These are phyloP conservation scores for Ifrita kowaldi DNA, from an alignment of 2,113 vertebrate species.

Conservation along the genomic window DNA sequence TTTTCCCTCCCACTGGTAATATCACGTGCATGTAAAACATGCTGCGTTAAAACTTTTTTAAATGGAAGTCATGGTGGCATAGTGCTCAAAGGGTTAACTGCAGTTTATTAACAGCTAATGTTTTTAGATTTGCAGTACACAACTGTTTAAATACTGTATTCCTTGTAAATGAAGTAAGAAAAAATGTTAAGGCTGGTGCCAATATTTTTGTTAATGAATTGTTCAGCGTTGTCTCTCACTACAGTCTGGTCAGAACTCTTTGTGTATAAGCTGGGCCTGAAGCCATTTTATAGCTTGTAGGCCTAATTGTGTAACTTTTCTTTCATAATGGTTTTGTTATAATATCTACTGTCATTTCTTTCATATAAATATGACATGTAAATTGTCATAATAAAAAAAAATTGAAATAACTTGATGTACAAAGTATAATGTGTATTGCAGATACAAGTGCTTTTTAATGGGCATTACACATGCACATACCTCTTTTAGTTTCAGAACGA, in stretches of 20 bases:
- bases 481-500: not conserved
- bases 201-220: slow-evolving; percentile 83
- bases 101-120: slow-evolving; percentile 68
- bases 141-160: slow-evolving; percentile 75
- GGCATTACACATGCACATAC: accelerated
- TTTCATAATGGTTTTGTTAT: slow-evolving; percentile 84
- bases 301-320: slow-evolving; percentile 81
- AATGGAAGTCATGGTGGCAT: slow-evolving; percentile 59
- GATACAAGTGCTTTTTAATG: not conserved
- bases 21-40: slow-evolving; percentile 31
- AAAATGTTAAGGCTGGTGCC: slow-evolving; percentile 78
- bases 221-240: slow-evolving; percentile 83
- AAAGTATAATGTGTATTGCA: slow-evolving; percentile 56
- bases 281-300: slow-evolving; percentile 79
- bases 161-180: slow-evolving; percentile 75
- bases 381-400: slow-evolving; percentile 92
- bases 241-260: slow-evolving; percentile 75
- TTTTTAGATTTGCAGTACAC: slow-evolving; percentile 71
- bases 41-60: not conserved
- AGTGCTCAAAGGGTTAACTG: slow-evolving; percentile 69
- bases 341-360: slow-evolving; percentile 87
- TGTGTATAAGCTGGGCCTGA: slow-evolving; percentile 77
- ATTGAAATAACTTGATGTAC: slow-evolving; percentile 69
- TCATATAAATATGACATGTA: slow-evolving; percentile 93
- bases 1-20: not conserved